Conservation (phyloP, 2,113 vertebrate genomes). For the Oncorhynchus kisutch region DNA sequence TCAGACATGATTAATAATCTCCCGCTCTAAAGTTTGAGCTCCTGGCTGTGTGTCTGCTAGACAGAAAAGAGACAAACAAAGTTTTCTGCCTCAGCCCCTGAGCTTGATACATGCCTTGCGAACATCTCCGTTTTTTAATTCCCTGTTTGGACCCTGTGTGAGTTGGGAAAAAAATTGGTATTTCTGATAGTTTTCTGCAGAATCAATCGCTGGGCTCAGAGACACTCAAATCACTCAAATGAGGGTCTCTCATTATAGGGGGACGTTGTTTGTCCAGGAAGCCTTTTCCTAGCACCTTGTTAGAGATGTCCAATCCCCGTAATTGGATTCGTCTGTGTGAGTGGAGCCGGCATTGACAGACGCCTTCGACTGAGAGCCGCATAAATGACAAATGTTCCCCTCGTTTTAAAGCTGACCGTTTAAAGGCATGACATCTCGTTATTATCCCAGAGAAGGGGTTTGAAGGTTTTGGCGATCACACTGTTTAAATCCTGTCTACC, state of each 20-base stretch:
- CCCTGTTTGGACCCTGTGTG: constrained; percentile 27
- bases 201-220: constrained; percentile 51
- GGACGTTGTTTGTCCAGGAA: constrained; percentile 78
- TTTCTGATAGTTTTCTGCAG: constrained; percentile 54
- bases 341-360: constrained; percentile 72
- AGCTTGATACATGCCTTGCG: constrained; percentile 21
- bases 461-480: constrained; percentile 73
- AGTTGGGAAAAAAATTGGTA: constrained; percentile 23
- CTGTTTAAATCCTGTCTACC: constrained; percentile 51
- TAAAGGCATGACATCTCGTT: constrained; percentile 77
- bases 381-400: constrained; percentile 81
- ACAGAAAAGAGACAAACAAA: background rate
- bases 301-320: constrained; percentile 78
- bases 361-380: constrained; percentile 65
- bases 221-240: constrained; percentile 73
- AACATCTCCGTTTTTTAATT: constrained; percentile 37
- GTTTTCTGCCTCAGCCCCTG: background rate
- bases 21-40: constrained; percentile 72
- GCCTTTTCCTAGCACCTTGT: constrained; percentile 79
- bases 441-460: constrained; percentile 67
- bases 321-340: constrained; percentile 78
- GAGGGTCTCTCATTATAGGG: constrained; percentile 78
- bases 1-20: constrained; percentile 92
- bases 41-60: background rate
- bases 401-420: constrained; percentile 70